phyloP scores from a whole-genome alignment of 1,140 invertebrate species.

The Diuraphis noxia region DNA sequence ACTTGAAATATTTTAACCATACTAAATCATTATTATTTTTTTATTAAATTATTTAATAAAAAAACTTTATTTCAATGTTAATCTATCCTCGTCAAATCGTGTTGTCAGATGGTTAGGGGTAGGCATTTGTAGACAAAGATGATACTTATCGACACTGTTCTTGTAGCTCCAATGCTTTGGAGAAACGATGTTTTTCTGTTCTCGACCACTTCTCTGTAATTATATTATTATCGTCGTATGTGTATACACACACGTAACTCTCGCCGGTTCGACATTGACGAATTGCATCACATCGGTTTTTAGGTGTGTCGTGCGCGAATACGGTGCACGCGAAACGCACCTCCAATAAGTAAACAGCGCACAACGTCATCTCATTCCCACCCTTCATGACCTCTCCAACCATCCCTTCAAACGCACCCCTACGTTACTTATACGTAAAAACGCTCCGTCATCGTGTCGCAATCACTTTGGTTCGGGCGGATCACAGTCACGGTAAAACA shows the following conservation, averaged over 20 bases:
- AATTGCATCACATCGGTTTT: constrained; percentile 3
- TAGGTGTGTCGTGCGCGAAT: background rate
- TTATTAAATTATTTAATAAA: background rate
- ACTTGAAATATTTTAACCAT: background rate
- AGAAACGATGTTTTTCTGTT: background rate
- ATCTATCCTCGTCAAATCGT: background rate
- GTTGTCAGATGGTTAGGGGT: background rate
- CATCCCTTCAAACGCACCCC: background rate
- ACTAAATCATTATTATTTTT: background rate
- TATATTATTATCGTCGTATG: background rate
- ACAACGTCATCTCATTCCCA: background rate
- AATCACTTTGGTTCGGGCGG: background rate
- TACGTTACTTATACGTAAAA: background rate
- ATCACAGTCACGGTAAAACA: background rate
- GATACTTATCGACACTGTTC: background rate
- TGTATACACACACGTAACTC: background rate
- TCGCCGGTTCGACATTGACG: background rate
- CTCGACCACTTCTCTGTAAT: background rate
- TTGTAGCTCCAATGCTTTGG: background rate
- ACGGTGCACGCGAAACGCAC: background rate
- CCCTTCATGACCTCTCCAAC: background rate
- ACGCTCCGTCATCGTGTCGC: constrained; percentile 17
- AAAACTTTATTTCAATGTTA: background rate
- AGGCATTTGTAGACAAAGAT: no score
- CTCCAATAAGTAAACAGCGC: constrained; percentile 3